phyloP scores from a whole-genome alignment of 2,888 invertebrate species.

The Tenthredo mesomela region DNA sequence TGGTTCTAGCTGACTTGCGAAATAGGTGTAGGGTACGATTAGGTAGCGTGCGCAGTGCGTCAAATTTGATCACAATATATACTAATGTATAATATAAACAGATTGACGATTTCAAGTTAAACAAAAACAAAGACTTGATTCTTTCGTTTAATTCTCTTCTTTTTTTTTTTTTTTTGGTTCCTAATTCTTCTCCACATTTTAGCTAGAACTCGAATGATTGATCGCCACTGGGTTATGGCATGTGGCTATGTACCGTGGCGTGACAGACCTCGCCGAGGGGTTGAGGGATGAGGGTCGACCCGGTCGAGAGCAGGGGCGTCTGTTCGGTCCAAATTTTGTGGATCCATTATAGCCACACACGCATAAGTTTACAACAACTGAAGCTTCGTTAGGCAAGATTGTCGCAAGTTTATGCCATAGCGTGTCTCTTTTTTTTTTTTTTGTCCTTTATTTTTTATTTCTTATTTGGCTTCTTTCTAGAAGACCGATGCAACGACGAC shows the following conservation, averaged over 20 bases:
- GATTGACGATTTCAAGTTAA: background rate
- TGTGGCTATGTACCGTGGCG: constrained; percentile 29
- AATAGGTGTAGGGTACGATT: background rate
- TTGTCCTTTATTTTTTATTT: background rate
- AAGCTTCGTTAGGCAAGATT: background rate
- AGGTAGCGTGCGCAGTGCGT: background rate
- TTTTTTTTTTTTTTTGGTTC: background rate
- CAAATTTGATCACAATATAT: background rate
- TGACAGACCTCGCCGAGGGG: constrained; percentile 43
- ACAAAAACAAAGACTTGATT: background rate
- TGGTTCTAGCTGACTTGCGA: constrained; percentile 13
- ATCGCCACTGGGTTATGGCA: constrained; percentile 52
- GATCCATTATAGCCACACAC: background rate
- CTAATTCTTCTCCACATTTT: background rate
- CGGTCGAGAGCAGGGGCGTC: constrained; percentile 27
- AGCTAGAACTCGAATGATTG: constrained; percentile 6
- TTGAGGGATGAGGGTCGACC: constrained; percentile 17
- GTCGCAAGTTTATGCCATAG: background rate
- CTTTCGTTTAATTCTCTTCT: background rate
- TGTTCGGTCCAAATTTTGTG: constrained; percentile 29
- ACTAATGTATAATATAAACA: no score
- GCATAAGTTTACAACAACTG: background rate
- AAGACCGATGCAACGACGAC: no score
- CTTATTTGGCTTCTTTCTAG: background rate
- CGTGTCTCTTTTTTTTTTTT: background rate